Evolutionary conservation across 2,113 vertebrate genomes (phyloP), one percentile per base, ranked within the genome.

Genomic region (Todiramphus chloris): DNA sequence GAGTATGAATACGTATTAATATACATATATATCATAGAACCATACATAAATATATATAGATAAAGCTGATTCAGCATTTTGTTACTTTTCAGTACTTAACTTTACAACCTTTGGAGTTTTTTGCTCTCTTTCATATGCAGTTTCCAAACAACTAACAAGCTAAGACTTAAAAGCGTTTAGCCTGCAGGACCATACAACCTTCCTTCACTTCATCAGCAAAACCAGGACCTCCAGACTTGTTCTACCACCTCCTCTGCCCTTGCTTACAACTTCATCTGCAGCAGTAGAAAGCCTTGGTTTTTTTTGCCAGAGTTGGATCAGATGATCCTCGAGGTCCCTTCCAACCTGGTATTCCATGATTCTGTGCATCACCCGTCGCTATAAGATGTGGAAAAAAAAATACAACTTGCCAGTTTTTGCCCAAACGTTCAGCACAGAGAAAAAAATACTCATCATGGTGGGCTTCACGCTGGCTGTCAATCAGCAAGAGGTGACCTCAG

Each of bases 181-280:
- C 50, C 67, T 80, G 37, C 55, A 83, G 79, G 83, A 80, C 31
- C 30, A 24, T 11, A 33, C 2, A 56, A 74, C 63, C 44, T 93
- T 35, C 59, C 55, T 11, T 48, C 21, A 4, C 35, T 56, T 82
- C 78, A 21, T 19, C 44, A 88, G 68, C 76, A 81, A 37, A 62
- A 43, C 24, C 2, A 16, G 55, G 24, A 48, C 50, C 63, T 86
- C 75, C 14, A 41, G 72, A 58, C 76, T 20, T 9, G 12, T 31
- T 16, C 27, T 58, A 23, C 17, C 68, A 41, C 62, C 67, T 62
- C 73, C 89, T 30, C 37, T 7, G 37, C 27, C 68, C 15, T 2
- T n/a, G n/a, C 8, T 86, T 37, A 50, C 25, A 41, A 1, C 0
- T 0, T 9, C 0, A 19, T 3, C 33, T 2, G 19, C 16, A 51